A percentile compares a stretch with the other conserved stretches of the same genome.
Evolutionary conservation across 37 sponge, comb jelly and placozoan species (phyloP).

Genomic region (Axinella damicornis): DNA sequence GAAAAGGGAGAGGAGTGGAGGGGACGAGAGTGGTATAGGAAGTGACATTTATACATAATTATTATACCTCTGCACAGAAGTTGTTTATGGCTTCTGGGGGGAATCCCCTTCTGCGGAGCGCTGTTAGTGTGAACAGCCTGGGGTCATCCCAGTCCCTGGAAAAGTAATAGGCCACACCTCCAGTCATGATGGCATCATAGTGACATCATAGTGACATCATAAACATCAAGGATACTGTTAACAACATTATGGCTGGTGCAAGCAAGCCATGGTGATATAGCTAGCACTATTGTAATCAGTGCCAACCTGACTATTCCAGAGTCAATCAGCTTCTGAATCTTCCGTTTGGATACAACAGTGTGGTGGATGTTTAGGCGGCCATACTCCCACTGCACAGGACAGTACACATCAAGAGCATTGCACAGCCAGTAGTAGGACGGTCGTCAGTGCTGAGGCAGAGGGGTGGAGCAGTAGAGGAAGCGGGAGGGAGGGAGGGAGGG

Average conservation of each 20-base stretch:
- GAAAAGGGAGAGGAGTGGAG: too few species aligned
- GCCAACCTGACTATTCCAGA: constrained; percentile 84
- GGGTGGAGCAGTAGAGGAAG: not conserved
- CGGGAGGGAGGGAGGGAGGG: too few species aligned
- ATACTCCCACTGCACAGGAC: constrained; percentile 99
- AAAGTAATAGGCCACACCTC: not conserved
- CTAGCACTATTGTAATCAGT: too few species aligned
- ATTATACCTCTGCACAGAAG: constrained; percentile 88
- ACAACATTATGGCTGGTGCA: too few species aligned
- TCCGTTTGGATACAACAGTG: constrained; percentile 96
- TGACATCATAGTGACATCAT: not conserved
- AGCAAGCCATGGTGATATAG: too few species aligned
- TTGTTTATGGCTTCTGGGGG: constrained; percentile 95
- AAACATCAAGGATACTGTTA: too few species aligned
- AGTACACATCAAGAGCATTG: constrained; percentile 96
- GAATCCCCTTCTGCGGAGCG: constrained; percentile 92
- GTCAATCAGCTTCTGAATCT: constrained; percentile 87
- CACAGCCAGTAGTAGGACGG: constrained; percentile 99
- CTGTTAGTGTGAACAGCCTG: constrained; percentile 94
- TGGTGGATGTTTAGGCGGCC: constrained; percentile 88
- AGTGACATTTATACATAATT: not conserved
- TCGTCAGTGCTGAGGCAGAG: constrained; percentile 54
- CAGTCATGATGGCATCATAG: not conserved
- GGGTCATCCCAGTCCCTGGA: constrained; percentile 97
- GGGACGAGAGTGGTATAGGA: too few species aligned